Evolutionary conservation across 2,797 vertebrate genomes (phyloP).

Genomic region (Cygnus olor): DNA sequence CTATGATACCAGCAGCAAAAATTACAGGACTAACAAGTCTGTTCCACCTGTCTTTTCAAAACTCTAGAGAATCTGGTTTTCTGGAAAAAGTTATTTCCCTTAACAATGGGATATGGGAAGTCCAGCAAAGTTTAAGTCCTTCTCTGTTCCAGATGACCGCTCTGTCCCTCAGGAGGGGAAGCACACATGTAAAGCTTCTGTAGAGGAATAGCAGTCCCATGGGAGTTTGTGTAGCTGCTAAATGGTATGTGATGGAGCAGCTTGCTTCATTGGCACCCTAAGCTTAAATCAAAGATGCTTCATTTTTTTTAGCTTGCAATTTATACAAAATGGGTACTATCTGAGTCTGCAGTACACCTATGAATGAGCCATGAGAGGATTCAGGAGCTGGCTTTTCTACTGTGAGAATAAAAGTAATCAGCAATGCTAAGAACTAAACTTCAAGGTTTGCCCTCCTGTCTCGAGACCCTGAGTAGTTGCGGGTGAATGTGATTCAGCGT

Average conservation of each 20-base stretch:
- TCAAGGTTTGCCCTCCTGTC: constrained; percentile 24
- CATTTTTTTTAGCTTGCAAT: not conserved
- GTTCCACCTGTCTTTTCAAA: not conserved
- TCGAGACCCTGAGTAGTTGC: not conserved
- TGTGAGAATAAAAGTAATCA: constrained; percentile 27
- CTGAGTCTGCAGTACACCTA: not conserved
- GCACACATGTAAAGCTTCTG: not conserved
- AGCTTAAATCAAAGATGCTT: not conserved
- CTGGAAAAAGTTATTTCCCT: not conserved
- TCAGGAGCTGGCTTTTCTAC: not conserved
- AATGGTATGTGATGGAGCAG: not conserved
- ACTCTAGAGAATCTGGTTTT: not conserved
- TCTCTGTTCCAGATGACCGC: not conserved
- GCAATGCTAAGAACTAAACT: not conserved
- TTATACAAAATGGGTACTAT: not conserved
- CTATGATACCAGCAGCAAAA: not conserved
- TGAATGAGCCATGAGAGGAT: constrained; percentile 33
- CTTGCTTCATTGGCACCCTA: not conserved
- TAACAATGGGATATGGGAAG: not conserved
- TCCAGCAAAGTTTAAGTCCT: not conserved
- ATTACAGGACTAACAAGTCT: not conserved
- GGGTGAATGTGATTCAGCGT: not conserved
- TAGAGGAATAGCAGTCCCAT: not conserved
- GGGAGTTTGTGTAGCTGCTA: not conserved
- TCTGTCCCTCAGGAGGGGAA: not conserved